phyloP scores from a whole-genome alignment of 2,797 vertebrate species.

The Pristis pectinata region DNA sequence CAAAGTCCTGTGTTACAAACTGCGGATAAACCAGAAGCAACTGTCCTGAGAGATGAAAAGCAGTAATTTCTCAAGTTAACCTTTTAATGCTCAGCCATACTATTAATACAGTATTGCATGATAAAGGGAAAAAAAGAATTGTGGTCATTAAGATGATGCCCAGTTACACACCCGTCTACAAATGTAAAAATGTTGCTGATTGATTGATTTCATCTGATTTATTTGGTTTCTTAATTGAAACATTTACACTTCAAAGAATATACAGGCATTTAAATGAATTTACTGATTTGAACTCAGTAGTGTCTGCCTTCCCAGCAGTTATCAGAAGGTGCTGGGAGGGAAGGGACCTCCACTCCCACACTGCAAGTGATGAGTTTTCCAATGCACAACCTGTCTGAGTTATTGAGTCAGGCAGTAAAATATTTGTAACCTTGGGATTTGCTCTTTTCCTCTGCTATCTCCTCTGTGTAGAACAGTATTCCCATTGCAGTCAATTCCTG shows the following conservation, averaged over 20 bases:
- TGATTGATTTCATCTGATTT: background rate
- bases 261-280: background rate
- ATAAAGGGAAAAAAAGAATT: background rate
- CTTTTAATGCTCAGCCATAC: background rate
- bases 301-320: background rate
- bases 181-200: background rate
- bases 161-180: too few species aligned
- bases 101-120: background rate
- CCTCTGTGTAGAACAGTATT: background rate
- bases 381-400: background rate
- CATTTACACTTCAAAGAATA: background rate
- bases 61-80: background rate
- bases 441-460: constrained; percentile 7
- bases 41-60: background rate
- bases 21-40: background rate
- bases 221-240: background rate
- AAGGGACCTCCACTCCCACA: background rate
- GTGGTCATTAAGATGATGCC: too few species aligned
- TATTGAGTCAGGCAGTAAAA: constrained; percentile 21
- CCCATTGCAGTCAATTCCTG: constrained; percentile 16
- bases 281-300: background rate
- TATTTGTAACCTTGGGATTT: background rate
- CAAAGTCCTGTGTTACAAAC: background rate
- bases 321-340: background rate
- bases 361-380: background rate